phyloP scores from a whole-genome alignment of 2,888 invertebrate genomes.

The Tachina fera region DNA sequence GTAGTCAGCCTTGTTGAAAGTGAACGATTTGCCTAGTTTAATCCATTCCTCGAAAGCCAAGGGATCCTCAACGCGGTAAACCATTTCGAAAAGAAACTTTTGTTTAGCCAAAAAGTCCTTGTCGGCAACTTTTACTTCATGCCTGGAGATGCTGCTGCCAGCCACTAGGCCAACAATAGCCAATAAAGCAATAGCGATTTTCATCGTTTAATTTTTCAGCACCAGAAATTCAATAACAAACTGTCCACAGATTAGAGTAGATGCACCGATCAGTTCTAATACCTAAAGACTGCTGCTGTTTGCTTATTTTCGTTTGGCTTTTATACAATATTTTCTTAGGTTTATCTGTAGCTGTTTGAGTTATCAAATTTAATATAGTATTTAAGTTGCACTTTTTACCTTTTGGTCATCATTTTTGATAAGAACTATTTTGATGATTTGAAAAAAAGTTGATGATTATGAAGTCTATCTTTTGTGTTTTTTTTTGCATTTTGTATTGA shows the following conservation, averaged over 20 bases:
- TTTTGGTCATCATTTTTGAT: conserved; percentile 15
- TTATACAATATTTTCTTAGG: conserved; percentile 62
- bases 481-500: background rate
- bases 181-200: conserved; percentile 77
- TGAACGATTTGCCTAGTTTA: conserved; percentile 70
- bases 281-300: conserved; percentile 76
- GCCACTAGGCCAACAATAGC: conserved; percentile 78
- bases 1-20: conserved; percentile 70
- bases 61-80: conserved; percentile 72
- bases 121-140: conserved; percentile 71
- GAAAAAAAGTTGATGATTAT: background rate
- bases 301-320: background rate
- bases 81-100: conserved; percentile 73
- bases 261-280: conserved; percentile 73
- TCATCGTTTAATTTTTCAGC: conserved; percentile 74
- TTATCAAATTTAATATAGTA: too few relatives aligned
- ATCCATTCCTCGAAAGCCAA: conserved; percentile 74
- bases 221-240: conserved; percentile 43
- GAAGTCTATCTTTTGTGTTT: background rate
- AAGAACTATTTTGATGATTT: conserved; percentile 4
- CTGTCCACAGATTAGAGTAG: conserved; percentile 72
- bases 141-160: conserved; percentile 55
- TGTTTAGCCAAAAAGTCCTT: conserved; percentile 73
- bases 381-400: conserved; percentile 33
- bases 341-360: conserved; percentile 9